Evolutionary conservation across 2,888 invertebrate genomes (phyloP), one percentile per base, ranked within the genome.

Genomic region (Hymenopus coronatus): DNA sequence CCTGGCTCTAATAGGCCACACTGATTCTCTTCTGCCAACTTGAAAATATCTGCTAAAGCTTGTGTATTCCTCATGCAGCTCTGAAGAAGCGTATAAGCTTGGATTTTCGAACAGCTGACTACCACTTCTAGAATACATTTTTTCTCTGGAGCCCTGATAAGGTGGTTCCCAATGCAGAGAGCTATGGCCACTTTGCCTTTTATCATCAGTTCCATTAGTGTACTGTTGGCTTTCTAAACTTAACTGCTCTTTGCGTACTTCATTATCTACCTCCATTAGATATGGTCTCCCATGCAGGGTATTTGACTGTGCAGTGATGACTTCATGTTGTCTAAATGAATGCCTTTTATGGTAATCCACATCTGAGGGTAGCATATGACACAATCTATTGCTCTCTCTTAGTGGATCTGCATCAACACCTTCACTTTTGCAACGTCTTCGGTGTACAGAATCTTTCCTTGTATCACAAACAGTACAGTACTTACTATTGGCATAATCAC

Each of bases 371-470:
- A 12, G 40, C 54, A 70, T 20, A n/a, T 90, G 88, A n/a, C 88
- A 89, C n/a, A 85, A 83, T 28, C 90, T 84, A 82, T 90, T 90
- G 82, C 87, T 46, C 82, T 90, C 89, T 28, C 89, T 88, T 28
- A 90, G 82, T 83, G 90, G 90, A 88, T 90, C 90, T 28, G 89
- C 90, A 84, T 90, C 90, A 33, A 90, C 25, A 70, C 90, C 88
- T 82, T 90, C 90, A 70, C 88, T 90, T 83, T 86, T 90, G 85
- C 90, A 83, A n/a, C 90, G 88, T 28, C 89, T 82, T 20, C 89
- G 88, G 86, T 89, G 89, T 84, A 84, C 85, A 33, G 84, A 33
- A 81, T 81, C 83, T 82, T 28, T 46, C 1, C 40, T 83, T 30
- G 46, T 28, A 84, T 89, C 89, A 85, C 90, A 90, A 70, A 88